Conservation (phyloP, 2,113 vertebrate genomes). For the Aptenodytes patagonicus region DNA sequence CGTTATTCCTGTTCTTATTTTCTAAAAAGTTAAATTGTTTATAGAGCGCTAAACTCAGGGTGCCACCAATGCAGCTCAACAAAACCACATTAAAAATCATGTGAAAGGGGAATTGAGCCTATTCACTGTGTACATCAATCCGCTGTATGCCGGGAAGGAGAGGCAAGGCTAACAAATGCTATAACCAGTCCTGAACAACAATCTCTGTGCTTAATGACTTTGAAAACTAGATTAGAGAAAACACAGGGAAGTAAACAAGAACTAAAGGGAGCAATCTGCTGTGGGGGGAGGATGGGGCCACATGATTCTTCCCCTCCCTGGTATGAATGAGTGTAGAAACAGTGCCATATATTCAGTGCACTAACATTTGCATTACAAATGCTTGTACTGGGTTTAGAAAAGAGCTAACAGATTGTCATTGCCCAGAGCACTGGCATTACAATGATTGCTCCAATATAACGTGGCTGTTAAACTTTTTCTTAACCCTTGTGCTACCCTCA, state of each 20-base stretch:
- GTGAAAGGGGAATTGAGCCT: neutral
- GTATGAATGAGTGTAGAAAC: neutral
- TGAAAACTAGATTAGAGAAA: slow-evolving; percentile 36
- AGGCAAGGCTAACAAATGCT: neutral
- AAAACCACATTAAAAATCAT: neutral
- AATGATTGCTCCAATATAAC: slow-evolving; percentile 30
- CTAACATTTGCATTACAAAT: slow-evolving; percentile 68
- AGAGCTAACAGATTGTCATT: slow-evolving; percentile 46
- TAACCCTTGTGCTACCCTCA: slow-evolving; percentile 37
- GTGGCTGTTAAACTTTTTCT: slow-evolving; percentile 28
- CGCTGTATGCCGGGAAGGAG: neutral
- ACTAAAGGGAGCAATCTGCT: slow-evolving; percentile 16
- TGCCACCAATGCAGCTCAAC: neutral
- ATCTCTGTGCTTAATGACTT: neutral
- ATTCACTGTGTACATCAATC: neutral
- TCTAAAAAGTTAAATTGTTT: neutral
- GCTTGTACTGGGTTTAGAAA: slow-evolving; percentile 37
- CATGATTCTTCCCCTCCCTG: neutral
- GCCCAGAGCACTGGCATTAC: slow-evolving; percentile 46
- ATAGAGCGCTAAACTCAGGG: neutral
- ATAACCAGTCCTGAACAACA: neutral
- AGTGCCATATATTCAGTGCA: slow-evolving; percentile 29
- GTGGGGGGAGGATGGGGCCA: neutral
- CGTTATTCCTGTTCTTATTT: neutral
- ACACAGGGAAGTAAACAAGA: slow-evolving; percentile 7